Conservation (phyloP, 2,888 invertebrate species). For the Bugulina stolonifera region DNA sequence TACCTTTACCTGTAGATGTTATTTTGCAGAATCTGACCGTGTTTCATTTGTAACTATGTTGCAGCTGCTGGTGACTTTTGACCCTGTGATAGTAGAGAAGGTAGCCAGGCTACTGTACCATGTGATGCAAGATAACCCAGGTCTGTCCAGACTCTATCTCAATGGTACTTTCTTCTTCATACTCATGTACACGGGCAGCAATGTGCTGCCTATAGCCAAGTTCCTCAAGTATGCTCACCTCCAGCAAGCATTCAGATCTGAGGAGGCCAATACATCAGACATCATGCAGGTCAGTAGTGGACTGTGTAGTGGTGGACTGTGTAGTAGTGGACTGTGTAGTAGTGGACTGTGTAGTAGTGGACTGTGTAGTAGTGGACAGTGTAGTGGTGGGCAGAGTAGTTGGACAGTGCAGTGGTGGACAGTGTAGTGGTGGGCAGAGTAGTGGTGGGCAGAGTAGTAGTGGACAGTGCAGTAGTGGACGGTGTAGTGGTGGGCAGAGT, state of each 20-base stretch:
- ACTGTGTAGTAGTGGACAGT: too few species aligned
- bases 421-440: too few species aligned
- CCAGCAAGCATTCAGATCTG: conserved; percentile 87
- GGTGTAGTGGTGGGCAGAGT: too few species aligned
- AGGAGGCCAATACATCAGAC: conserved; percentile 58
- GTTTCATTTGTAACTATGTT: too few species aligned
- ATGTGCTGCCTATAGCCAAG: conserved; percentile 87
- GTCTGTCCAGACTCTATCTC: conserved; percentile 84
- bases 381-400: too few species aligned
- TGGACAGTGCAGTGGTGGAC: too few species aligned
- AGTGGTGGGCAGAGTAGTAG: too few species aligned
- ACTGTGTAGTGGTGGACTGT: too few species aligned
- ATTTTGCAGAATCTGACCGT: neutral
- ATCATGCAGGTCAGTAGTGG: conserved; percentile 26
- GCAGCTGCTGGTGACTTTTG: conserved; percentile 83
- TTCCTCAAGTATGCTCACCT: conserved; percentile 90
- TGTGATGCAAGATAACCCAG: conserved; percentile 92
- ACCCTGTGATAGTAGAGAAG: conserved; percentile 91
- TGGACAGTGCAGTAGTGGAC: too few species aligned
- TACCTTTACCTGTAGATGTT: neutral
- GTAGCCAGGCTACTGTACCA: conserved; percentile 70
- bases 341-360: neutral
- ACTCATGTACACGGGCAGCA: conserved; percentile 96
- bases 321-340: neutral
- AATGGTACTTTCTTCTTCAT: conserved; percentile 97